Base-by-base conservation (phyloP, 2,888 invertebrate species). In the Drosophila heteroneura region DNA sequence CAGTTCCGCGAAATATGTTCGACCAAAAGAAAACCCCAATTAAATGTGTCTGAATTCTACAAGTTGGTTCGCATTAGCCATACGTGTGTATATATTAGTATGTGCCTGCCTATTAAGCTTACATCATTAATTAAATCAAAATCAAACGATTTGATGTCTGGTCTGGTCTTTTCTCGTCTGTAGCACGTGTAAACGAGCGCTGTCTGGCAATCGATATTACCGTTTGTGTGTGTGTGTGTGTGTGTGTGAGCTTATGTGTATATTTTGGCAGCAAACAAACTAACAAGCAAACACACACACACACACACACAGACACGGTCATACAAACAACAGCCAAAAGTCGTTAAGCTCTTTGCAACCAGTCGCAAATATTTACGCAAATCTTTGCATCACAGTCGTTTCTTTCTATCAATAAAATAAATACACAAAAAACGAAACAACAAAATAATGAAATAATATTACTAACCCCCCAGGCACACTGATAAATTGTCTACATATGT, bases 41-140 rank as follows among this genome's bases (percentile, higher is more conserved):
- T 88, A 88, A 79, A 76, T 72, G 73, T 79, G 54, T 26, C 22
- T 28, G 52, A 44, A 16, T 26, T 26, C 47, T 12, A 47, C 57
- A n/a, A 37, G 14, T 54, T 44, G 22, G 9, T 54, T 41, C 32
- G 12, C 33, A 58, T 33, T 28, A 28, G 41, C 16, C 32, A 10
- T 26, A 16, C 9, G 22, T 49, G 39, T 33, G 56, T 56, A 41
- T 47, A 47, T 10, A n/a, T 28, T 28, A 28, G 47, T 22, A 14
- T 26, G 26, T 26, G 47, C 39, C 37, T 26, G 22, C 39, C 39
- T 60, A 58, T 74, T 35, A 52, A 72, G 69, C 54, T 72, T 69
- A 77, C 59, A 68, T 65, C 85, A 81, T 90, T 90, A 85, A 86
- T 90, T 90, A 83, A 79, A 81, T 81, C 76, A 85, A 80, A 85